Evolutionary conservation across 2,113 vertebrate genomes (phyloP), one percentile per base, ranked within the genome.

Genomic region (Neomonachus schauinslandi): DNA sequence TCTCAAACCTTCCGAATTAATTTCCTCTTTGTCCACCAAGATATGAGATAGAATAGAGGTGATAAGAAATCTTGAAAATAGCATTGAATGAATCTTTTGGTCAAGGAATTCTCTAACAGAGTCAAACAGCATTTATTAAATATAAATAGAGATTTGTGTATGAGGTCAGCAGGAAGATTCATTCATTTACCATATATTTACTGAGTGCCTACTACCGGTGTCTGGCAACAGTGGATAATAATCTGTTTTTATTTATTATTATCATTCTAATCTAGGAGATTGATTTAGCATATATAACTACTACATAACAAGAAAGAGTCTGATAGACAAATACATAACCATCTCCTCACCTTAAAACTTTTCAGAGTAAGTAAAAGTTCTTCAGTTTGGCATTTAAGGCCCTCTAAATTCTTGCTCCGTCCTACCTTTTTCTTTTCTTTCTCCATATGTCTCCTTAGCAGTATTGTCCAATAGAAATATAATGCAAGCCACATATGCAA

Each of bases 41-140:
- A 46, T 92, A 15, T 80, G 53, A 15, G 18, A n/a, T 59, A 91
- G 82, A 87, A 57, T 3, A 36, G 12, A 55, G 12, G 15, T 94
- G 49, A 85, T 33, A 86, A 49, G 31, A 80, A 90, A 69, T 65
- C 53, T 77, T 96, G 65, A 95, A 96, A 90, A 57, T 46, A 86
- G n/a, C 1, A 39, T 42, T 39, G 85, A 22, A 33, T 46, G 36
- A 94, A 77, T 55, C 9, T 22, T 51, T 71, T 59, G n/a, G 36
- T 26, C 53, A 84, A 28, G 11, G 51, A 92, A 84, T 67, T 33
- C 46, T 49, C 65, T 90, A 7, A 55, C 63, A 84, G 51, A 77
- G 65, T 49, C 8, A 85, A 53, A 61, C n/a, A 90, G 51, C 57
- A 42, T 22, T 63, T 96, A 79, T 63, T 82, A 85, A 89, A 85